phyloP scores from a whole-genome alignment of 2,888 invertebrate species.

The Noctua comes region DNA sequence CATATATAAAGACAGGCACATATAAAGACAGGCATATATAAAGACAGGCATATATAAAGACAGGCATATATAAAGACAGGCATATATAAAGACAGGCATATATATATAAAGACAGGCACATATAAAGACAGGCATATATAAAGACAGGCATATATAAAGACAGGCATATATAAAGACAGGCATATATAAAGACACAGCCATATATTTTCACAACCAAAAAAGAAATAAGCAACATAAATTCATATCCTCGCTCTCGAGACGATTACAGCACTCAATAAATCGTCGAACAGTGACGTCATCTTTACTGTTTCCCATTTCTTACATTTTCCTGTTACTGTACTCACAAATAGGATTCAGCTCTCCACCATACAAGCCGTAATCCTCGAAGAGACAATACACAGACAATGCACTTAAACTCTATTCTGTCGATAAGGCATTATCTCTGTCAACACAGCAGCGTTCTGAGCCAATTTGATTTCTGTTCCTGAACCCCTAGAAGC shows the following conservation, averaged over 20 bases:
- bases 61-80: no score
- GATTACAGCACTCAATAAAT: slow-evolving; percentile 47
- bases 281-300: slow-evolving; percentile 28
- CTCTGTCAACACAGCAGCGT: slow-evolving; percentile 58
- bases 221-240: slow-evolving; percentile 26
- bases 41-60: no score
- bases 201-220: not conserved
- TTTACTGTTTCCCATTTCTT: slow-evolving; percentile 35
- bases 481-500: slow-evolving; percentile 60
- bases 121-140: no score
- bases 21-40: no score
- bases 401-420: slow-evolving; percentile 63
- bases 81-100: no score
- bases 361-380: slow-evolving; percentile 50
- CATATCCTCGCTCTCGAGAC: slow-evolving; percentile 12
- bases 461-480: slow-evolving; percentile 67
- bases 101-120: no score
- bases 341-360: slow-evolving; percentile 44
- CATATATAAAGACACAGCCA: no score
- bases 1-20: no score
- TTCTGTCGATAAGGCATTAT: slow-evolving; percentile 65
- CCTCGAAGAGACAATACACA: slow-evolving; percentile 58
- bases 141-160: no score
- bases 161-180: no score
- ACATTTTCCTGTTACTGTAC: slow-evolving; percentile 45